Evolutionary conservation across 1,140 invertebrate species (phyloP).

Genomic region (Wasmannia auropunctata): DNA sequence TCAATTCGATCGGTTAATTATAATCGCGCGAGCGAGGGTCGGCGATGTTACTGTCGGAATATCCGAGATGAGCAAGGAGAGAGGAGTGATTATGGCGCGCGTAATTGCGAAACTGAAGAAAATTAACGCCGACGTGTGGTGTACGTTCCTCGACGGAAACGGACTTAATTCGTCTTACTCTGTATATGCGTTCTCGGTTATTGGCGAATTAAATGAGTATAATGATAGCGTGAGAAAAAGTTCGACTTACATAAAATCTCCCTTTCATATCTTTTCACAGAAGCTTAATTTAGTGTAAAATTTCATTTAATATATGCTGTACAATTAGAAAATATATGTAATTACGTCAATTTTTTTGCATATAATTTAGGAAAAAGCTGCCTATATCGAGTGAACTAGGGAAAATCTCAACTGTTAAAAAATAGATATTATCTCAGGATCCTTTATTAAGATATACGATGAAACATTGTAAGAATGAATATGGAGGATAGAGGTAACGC

Average conservation of each 20-base stretch:
- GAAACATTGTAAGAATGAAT: neutral
- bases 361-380: neutral
- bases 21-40: constrained; percentile 37
- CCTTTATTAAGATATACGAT: neutral
- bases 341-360: neutral
- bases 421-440: neutral
- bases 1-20: constrained; percentile 68
- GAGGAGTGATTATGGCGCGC: constrained; percentile 43
- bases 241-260: neutral
- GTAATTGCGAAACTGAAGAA: constrained; percentile 54
- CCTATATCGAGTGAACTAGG: neutral
- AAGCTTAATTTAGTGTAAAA: neutral
- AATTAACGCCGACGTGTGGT: constrained; percentile 38
- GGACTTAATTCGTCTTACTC: constrained; percentile 35
- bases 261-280: neutral
- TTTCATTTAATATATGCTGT: neutral
- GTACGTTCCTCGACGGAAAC: neutral
- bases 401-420: neutral
- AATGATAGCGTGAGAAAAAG: constrained; percentile 14
- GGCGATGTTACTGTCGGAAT: constrained; percentile 45
- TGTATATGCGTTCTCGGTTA: neutral
- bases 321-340: neutral
- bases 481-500: neutral
- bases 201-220: constrained; percentile 12
- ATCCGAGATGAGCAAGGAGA: neutral